Base-by-base conservation (phyloP, 1,140 invertebrate species). In the Drosophila eugracilis region DNA sequence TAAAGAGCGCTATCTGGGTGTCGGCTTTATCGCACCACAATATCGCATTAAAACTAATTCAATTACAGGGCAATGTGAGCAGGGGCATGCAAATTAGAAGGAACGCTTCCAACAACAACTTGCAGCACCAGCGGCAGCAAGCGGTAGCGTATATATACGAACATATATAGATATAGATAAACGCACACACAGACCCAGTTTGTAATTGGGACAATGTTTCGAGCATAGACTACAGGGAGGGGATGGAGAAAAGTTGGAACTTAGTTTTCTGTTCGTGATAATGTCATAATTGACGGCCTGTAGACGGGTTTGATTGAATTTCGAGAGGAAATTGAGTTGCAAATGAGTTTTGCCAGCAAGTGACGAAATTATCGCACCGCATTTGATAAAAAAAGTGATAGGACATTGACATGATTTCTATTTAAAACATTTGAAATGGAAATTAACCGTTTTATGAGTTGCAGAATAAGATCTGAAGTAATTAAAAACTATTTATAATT, bases 21-120 rank as follows among this genome's bases (percentile, higher is more conserved):
- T 69, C 81, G 69, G 66, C 50, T 65, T 47, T 55, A 60, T 32
- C 55, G 45, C 32, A 14, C 42, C 15, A 54, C 44, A 44, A 58
- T 79, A 85, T 85, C 76, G 57, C 59, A 85, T 86, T 80, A 77
- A 76, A 86, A 78, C 72, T 88, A 86, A 86, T 86, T 86, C 54
- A 86, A 86, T 88, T 86, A 88, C 65, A n/a, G 77, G 80, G 60
- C 54, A 45, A 62, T 58, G 67, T 37, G 62, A 15, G 67, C 44
- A 45, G 50, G 57, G 54, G 49, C 58, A 74, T 75, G 77, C 63
- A 79, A 79, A 79, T 79, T 70, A 53, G 45, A 34, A 47, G 65
- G 19, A 69, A 10, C 28, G 17, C 30, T 50, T 7, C 30, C 54
- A 52, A 48, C 24, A 22, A 22, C 45, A 26, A 21, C 17, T 28